Evolutionary conservation across 2,113 vertebrate species (phyloP).

Genomic region (Coturnix japonica): DNA sequence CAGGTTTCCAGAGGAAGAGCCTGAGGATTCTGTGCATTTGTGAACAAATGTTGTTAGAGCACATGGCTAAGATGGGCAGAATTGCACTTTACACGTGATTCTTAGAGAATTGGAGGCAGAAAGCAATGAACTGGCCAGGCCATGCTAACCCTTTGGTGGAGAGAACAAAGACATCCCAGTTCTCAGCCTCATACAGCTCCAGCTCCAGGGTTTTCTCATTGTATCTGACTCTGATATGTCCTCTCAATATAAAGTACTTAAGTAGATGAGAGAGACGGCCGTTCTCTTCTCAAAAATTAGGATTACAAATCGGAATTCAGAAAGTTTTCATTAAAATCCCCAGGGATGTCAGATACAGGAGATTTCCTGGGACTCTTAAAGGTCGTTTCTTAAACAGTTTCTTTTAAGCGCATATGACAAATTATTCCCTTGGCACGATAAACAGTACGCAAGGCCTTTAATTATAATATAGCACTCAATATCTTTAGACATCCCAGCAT

Average conservation of each 20-base stretch:
- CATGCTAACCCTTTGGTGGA: neutral
- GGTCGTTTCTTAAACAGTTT: constrained; percentile 79
- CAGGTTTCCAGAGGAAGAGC: neutral
- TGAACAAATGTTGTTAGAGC: neutral
- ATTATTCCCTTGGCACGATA: constrained; percentile 77
- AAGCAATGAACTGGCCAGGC: neutral
- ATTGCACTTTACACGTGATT: neutral
- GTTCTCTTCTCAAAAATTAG: neutral
- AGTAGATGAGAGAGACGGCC: neutral
- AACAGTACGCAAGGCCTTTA: constrained; percentile 78
- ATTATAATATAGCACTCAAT: constrained; percentile 82
- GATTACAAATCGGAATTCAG: neutral
- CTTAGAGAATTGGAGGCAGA: neutral
- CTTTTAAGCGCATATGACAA: constrained; percentile 76
- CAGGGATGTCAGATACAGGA: constrained; percentile 63
- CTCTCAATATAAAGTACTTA: neutral
- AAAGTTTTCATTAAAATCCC: constrained; percentile 62
- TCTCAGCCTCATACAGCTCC: neutral
- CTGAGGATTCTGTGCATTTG: neutral
- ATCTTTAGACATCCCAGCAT: constrained; percentile 75
- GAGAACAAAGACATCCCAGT: neutral
- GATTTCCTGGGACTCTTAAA: constrained; percentile 77
- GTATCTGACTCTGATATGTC: neutral
- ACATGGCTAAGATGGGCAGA: neutral
- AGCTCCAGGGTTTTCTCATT: neutral